These are phyloP conservation scores for Notechis scutatus DNA, from an alignment of 2,113 vertebrate species.

Conservation along the genomic window DNA sequence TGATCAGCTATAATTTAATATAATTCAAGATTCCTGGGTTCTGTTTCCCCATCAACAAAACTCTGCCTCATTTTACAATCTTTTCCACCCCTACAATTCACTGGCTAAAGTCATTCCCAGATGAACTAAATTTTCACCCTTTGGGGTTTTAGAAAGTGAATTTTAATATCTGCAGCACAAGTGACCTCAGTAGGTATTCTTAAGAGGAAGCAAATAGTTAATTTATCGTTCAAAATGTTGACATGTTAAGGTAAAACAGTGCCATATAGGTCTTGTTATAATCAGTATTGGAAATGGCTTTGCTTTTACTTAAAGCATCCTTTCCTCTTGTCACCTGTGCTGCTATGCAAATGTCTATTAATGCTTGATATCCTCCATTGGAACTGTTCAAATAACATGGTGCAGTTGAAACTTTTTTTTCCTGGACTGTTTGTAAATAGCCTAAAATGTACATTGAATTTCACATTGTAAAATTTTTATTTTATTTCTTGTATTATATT, in stretches of 20 bases:
- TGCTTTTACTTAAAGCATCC: slow-evolving; percentile 50
- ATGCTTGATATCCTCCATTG: slow-evolving; percentile 62
- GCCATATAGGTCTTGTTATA: slow-evolving; percentile 46
- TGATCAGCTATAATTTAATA: slow-evolving; percentile 17
- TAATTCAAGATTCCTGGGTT: background rate
- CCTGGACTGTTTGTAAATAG: slow-evolving; percentile 88
- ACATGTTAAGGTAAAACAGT: slow-evolving; percentile 21
- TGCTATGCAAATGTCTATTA: slow-evolving; percentile 75
- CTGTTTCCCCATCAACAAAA: background rate
- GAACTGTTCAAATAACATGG: slow-evolving; percentile 67
- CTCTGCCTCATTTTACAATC: background rate
- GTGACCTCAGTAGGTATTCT: slow-evolving; percentile 20
- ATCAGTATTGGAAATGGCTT: slow-evolving; percentile 53
- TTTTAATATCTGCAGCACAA: slow-evolving; percentile 5
- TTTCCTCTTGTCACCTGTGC: slow-evolving; percentile 66
- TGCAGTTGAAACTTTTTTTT: slow-evolving; percentile 73
- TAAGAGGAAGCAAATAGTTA: slow-evolving; percentile 34
- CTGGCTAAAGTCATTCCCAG: slow-evolving; percentile 16
- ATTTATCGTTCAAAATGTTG: background rate
- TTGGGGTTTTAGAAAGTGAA: slow-evolving; percentile 25
- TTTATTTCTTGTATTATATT: slow-evolving; percentile 96
- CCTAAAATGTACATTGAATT: slow-evolving; percentile 92
- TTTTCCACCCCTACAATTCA: slow-evolving; percentile 1
- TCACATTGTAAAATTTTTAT: slow-evolving; percentile 90
- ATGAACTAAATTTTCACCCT: background rate